Evolutionary conservation across 2,113 vertebrate species (phyloP).

Genomic region (Larimichthys polyactis): DNA sequence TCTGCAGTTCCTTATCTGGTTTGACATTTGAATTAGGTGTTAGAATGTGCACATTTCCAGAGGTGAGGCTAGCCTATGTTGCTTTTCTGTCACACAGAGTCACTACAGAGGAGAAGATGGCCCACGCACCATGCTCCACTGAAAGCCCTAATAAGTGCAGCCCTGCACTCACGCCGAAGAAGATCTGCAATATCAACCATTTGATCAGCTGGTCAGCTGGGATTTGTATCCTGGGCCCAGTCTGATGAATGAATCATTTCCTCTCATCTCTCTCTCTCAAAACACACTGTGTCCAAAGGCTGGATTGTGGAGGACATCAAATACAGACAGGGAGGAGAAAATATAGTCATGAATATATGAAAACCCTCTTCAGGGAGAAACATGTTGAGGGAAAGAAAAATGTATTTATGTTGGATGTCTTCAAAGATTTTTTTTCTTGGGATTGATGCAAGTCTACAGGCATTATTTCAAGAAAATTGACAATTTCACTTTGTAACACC

Average conservation of each 20-base stretch:
- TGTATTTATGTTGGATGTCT: slow-evolving; percentile 45
- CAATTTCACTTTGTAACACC: slow-evolving; percentile 31
- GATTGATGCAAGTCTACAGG: slow-evolving; percentile 30
- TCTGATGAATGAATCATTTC: slow-evolving; percentile 77
- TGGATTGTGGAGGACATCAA: slow-evolving; percentile 62
- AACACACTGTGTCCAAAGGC: slow-evolving; percentile 64
- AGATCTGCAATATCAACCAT: slow-evolving; percentile 68
- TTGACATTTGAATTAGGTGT: slow-evolving; percentile 65
- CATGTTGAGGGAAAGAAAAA: slow-evolving; percentile 42
- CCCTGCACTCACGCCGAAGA: slow-evolving; percentile 31
- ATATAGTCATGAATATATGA: slow-evolving; percentile 52
- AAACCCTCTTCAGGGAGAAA: slow-evolving; percentile 50
- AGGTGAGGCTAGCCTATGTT: slow-evolving; percentile 54
- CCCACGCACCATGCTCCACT: slow-evolving; percentile 38
- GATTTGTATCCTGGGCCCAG: slow-evolving; percentile 55
- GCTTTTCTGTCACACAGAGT: slow-evolving; percentile 57
- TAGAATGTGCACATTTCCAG: slow-evolving; percentile 51
- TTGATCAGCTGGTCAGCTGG: slow-evolving; percentile 69
- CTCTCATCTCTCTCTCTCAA: slow-evolving; percentile 68
- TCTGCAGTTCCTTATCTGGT: slow-evolving; percentile 56
- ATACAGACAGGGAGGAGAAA: slow-evolving; percentile 47
- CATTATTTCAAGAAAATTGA: slow-evolving; percentile 38
- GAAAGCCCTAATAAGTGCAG: slow-evolving; percentile 63
- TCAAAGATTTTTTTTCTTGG: slow-evolving; percentile 7
- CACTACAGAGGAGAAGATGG: slow-evolving; percentile 58